A percentile compares a stretch with the other conserved stretches of the same genome.
phyloP scores from a whole-genome alignment of 2,888 invertebrate species.

The Brassicogethes aeneus region DNA sequence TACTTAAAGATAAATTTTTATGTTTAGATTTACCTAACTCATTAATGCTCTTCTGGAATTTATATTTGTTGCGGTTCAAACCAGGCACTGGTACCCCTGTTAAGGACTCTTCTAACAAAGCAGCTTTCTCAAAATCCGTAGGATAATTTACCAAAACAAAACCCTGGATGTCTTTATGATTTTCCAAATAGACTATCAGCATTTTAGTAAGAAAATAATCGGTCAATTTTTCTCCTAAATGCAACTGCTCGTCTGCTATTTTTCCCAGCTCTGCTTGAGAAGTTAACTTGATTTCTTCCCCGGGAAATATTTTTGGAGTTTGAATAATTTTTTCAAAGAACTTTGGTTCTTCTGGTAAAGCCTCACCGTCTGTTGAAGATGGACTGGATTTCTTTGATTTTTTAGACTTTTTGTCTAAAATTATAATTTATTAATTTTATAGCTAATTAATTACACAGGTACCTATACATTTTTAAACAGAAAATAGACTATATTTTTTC shows the following conservation, averaged over 20 bases:
- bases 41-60: neutral
- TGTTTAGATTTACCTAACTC: neutral
- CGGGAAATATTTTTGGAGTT: conserved; percentile 52
- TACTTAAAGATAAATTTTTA: neutral
- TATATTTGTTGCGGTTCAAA: neutral
- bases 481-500: too few relatives aligned
- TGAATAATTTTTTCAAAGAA: conserved; percentile 44
- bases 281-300: conserved; percentile 47
- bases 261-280: conserved; percentile 47
- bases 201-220: conserved; percentile 49
- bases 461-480: too few relatives aligned
- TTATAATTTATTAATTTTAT: too few relatives aligned
- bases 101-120: conserved; percentile 50
- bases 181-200: conserved; percentile 52
- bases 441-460: too few relatives aligned
- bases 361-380: conserved; percentile 3
- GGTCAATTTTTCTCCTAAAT: conserved; percentile 41
- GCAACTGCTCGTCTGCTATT: conserved; percentile 47
- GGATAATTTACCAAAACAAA: conserved; percentile 61
- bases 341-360: neutral
- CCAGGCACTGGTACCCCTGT: conserved; percentile 45
- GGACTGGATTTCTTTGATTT: neutral
- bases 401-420: too few relatives aligned
- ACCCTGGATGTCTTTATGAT: conserved; percentile 34
- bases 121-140: conserved; percentile 48